Base-by-base conservation (phyloP, 2,113 vertebrate species). In the Rostratula benghalensis region DNA sequence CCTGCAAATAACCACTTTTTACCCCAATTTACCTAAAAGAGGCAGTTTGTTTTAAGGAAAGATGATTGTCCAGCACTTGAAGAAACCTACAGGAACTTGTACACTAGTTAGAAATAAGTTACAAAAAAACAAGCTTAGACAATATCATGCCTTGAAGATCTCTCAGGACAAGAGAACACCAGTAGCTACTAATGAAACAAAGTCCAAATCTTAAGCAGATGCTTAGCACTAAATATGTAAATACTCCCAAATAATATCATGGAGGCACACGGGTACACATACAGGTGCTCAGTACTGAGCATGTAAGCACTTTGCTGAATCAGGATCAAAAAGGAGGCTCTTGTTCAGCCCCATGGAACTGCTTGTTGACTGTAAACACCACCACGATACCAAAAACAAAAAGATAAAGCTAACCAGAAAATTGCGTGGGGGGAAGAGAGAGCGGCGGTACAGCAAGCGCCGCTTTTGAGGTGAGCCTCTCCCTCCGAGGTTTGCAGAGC, bases 281-380 rank as follows among this genome's bases (percentile, higher is more conserved):
- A n/a, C 95, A 95, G 95, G 89, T 93, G 96, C 94, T 88, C 39
- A 25, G 65, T 77, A 31, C 33, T 1, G 35, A 70, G 90, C 33
- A 18, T 27, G 25, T 8, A 57, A 60, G 9, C 2, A 5, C 80
- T 79, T 24, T 76, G 71, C 91, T 83, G 85, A 35, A 89, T 20
- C 3, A 24, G 94, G 94, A 96, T 95, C 93, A 95, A 93, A 96
- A 16, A 37, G 67, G 39, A 81, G 80, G 50, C 59, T 64, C 64
- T 27, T 18, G 79, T 79, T 84, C 22, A 79, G 70, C 75, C 16
- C 39, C 0, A 1, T 22, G 70, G 64, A 88, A 69, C 90, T 4
- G 10, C 11, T 20, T 93, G 94, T 94, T 96, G 94, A 76, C 94
- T 95, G 91, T 91, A 87, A 95, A 96, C 95, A 95, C 50, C 39